These are phyloP conservation scores for Mallotus villosus DNA, from an alignment of 2,797 vertebrate genomes.

Conservation along the genomic window DNA sequence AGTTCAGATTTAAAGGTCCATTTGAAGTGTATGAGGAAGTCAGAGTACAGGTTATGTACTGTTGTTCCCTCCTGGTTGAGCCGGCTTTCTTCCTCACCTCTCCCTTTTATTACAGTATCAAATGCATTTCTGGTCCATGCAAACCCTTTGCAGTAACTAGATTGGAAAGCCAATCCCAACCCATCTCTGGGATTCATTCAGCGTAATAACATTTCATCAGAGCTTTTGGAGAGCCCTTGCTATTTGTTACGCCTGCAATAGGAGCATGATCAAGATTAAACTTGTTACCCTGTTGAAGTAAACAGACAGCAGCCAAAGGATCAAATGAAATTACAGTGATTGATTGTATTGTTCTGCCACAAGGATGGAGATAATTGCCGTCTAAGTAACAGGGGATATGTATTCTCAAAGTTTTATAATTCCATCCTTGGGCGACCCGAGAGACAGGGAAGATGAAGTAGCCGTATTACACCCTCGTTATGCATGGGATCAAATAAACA, in stretches of 20 bases:
- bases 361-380: slow-evolving; percentile 75
- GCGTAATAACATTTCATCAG: slow-evolving; percentile 81
- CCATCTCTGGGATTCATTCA: slow-evolving; percentile 75
- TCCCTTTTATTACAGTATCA: slow-evolving; percentile 67
- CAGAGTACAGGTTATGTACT: background rate
- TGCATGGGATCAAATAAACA: slow-evolving; percentile 62
- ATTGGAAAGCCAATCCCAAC: slow-evolving; percentile 77
- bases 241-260: slow-evolving; percentile 76
- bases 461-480: slow-evolving; percentile 60
- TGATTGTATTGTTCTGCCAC: slow-evolving; percentile 80
- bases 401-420: slow-evolving; percentile 47
- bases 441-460: slow-evolving; percentile 73
- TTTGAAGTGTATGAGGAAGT: slow-evolving; percentile 53
- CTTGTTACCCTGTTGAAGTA: slow-evolving; percentile 78
- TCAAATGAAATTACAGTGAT: slow-evolving; percentile 81
- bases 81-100: slow-evolving; percentile 25
- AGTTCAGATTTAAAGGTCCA: slow-evolving; percentile 46
- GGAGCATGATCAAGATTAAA: slow-evolving; percentile 81
- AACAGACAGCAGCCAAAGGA: slow-evolving; percentile 78
- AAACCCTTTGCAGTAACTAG: slow-evolving; percentile 66
- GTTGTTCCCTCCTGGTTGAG: slow-evolving; percentile 41
- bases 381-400: slow-evolving; percentile 75
- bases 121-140: slow-evolving; percentile 68
- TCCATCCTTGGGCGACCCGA: slow-evolving; percentile 64
- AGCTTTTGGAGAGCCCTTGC: slow-evolving; percentile 60